Base-by-base conservation (phyloP, 2,113 vertebrate genomes). In the Galeopterus variegatus region DNA sequence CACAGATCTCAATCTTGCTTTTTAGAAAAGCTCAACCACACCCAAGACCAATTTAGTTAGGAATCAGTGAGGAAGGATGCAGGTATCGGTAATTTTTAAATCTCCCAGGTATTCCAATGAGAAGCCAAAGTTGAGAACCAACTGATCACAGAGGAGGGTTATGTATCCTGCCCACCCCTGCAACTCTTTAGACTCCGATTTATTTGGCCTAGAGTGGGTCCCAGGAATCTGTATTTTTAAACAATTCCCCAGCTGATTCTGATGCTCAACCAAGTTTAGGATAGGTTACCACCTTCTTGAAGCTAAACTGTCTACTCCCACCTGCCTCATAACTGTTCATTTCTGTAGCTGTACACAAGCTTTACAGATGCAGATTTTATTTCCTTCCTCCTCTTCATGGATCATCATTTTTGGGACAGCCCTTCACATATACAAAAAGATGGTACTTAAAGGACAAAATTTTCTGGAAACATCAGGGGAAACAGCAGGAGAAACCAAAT, bases 391-490 rank as follows among this genome's bases (percentile, higher is more conserved):
- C 31, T 94, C 36, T 89, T 86, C 19, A 7, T 26, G 77, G 56
- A 52, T 77, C 36, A 94, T n/a, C 13, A 72, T 79, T 94, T 94
- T 65, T 19, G 88, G 67, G 28, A 94, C 1, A 96, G 77, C 26
- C 54, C 45, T 88, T 94, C 50, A 67, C 36, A 85, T 8, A 24
- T 18, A 90, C 5, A 94, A 87, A 96, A 96, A 60, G 5, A 72
- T 10, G 28, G 3, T 50, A 67, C 24, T 84, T 84, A 95, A 76
- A 54, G 45, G 69, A 76, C 6, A 92, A 15, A 65, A 17, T 82
- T 88, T 96, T 94, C 77, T 90, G 19, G 65, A 96, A 88, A 94
- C 21, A 81, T 21, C 33, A 82, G 52, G 21, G 60, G 33, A 95
- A 85, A 56, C 41, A 87, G 21, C 50, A 90, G 33, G 33, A 97